phyloP scores from a whole-genome alignment of 2,797 vertebrate genomes.

The Psittacula derbiana region DNA sequence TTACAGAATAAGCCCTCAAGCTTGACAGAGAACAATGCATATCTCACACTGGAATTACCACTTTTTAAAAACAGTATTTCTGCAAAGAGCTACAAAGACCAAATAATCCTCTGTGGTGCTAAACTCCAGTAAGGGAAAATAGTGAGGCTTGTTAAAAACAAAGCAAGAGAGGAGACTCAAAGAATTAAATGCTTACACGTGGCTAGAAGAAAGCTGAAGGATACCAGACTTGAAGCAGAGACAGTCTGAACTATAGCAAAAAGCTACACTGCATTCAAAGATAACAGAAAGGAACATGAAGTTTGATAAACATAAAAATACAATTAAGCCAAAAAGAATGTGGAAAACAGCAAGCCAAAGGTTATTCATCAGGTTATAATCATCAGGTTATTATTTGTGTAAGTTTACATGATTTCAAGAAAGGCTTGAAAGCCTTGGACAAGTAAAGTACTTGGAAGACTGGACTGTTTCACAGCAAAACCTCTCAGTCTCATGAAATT shows the following conservation, averaged over 20 bases:
- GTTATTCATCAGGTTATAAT: neutral
- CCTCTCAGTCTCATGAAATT: neutral
- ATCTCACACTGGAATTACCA: accelerated
- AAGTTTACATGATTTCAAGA: neutral
- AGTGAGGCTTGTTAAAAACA: neutral
- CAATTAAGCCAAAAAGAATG: neutral
- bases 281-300: neutral
- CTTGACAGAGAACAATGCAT: neutral
- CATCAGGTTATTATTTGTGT: neutral
- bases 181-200: neutral
- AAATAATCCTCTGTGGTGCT: neutral
- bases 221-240: neutral
- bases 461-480: neutral
- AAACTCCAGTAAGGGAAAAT: neutral
- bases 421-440: neutral
- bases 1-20: neutral
- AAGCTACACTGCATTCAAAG: neutral
- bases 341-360: neutral
- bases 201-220: neutral
- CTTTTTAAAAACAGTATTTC: neutral
- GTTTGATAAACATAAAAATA: neutral
- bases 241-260: neutral
- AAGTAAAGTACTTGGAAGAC: neutral
- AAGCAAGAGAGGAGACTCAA: neutral
- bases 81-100: neutral